Conservation (phyloP, 2,797 vertebrate species). For the Triplophysa yarkandensis region DNA sequence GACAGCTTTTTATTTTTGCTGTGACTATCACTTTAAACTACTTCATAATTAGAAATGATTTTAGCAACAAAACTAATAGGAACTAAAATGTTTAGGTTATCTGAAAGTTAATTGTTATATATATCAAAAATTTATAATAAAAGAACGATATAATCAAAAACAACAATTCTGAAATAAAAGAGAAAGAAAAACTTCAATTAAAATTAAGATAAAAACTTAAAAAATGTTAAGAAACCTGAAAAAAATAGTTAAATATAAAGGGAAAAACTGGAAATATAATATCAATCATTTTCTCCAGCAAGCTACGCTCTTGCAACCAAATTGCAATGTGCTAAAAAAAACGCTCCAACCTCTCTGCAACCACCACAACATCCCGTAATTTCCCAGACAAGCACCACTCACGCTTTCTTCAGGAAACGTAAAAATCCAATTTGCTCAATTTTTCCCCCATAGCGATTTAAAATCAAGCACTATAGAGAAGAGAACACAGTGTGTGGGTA, state of each 20-base stretch:
- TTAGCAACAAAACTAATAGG: too few relatives aligned
- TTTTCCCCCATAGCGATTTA: not conserved
- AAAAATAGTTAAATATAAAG: not conserved
- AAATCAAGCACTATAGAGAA: not conserved
- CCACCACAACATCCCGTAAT: not conserved
- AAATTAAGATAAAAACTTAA: too few relatives aligned
- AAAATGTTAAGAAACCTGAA: too few relatives aligned
- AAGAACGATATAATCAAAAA: too few relatives aligned
- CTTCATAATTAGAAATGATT: too few relatives aligned
- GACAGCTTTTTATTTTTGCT: too few relatives aligned
- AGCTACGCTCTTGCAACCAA: not conserved
- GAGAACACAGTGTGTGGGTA: constrained; percentile 2
- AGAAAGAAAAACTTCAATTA: too few relatives aligned
- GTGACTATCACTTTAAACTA: too few relatives aligned
- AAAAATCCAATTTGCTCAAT: not conserved
- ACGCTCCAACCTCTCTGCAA: not conserved
- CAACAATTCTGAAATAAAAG: too few relatives aligned
- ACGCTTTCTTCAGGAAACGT: not conserved
- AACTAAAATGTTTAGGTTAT: too few relatives aligned
- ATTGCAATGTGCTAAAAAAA: not conserved
- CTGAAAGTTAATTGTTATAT: too few relatives aligned
- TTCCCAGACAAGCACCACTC: not conserved
- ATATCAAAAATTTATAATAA: too few relatives aligned
- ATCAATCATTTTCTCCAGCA: not conserved
- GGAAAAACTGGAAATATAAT: not conserved